Percentiles rank a stretch among this genome's conserved stretches.
Conservation (phyloP, 2,113 vertebrate species). For the Pelusios castaneus region DNA sequence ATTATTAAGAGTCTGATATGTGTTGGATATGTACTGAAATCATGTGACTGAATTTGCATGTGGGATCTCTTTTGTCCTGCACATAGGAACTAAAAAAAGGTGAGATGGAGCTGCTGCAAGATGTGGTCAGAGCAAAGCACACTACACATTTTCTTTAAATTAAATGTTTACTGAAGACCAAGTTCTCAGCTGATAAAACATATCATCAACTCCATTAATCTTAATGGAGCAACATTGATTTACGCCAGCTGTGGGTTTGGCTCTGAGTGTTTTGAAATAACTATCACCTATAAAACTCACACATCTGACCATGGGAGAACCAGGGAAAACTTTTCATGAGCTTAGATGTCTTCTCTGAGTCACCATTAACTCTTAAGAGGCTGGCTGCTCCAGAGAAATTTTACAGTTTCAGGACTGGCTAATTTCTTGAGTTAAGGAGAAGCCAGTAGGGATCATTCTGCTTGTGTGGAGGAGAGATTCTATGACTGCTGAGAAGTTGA, state of each 20-base stretch:
- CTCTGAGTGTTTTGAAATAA: neutral
- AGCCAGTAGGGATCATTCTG: neutral
- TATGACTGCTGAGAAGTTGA: neutral
- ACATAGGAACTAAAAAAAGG: neutral
- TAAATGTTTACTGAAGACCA: neutral
- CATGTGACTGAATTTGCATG: neutral
- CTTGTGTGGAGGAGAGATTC: neutral
- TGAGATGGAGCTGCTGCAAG: neutral
- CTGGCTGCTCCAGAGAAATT: neutral
- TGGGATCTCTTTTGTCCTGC: neutral
- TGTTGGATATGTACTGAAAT: neutral
- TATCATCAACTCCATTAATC: neutral
- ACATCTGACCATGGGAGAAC: neutral
- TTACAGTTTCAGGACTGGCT: neutral
- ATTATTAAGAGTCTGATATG: neutral
- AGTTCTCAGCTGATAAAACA: neutral
- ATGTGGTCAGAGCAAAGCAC: neutral
- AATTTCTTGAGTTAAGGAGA: neutral
- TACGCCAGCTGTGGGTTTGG: neutral
- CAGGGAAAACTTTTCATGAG: neutral
- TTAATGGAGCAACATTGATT: neutral
- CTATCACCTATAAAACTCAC: neutral
- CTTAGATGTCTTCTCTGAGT: neutral
- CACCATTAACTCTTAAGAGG: neutral
- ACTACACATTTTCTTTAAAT: neutral